Percentiles rank a stretch among this genome's conserved stretches.
Conservation (phyloP, 2,113 vertebrate genomes). For the Centropus unirufus region DNA sequence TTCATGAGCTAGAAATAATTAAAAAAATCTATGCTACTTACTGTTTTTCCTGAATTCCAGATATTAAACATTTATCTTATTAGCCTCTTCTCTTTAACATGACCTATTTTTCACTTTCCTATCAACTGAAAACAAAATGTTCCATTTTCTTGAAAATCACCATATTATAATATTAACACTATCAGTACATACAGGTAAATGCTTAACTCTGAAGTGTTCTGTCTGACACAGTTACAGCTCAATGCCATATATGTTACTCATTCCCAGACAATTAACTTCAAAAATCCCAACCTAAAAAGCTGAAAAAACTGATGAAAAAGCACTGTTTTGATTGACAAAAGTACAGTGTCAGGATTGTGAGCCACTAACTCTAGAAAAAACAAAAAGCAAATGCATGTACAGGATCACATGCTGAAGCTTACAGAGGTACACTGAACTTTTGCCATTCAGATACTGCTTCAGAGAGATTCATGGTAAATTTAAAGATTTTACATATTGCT, state of each 20-base stretch:
- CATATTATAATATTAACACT: neutral
- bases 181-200: neutral
- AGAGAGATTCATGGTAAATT: neutral
- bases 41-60: neutral
- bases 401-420: neutral
- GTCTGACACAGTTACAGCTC: neutral
- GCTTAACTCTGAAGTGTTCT: neutral
- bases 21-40: neutral
- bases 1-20: neutral
- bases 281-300: neutral
- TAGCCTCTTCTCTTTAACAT: neutral
- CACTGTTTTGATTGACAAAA: neutral
- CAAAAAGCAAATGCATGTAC: neutral
- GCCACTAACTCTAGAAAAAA: neutral
- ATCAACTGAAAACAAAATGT: neutral
- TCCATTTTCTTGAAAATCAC: neutral
- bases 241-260: neutral
- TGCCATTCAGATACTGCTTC: neutral
- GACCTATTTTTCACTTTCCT: slow-evolving; percentile 17
- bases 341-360: neutral
- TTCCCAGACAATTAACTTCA: neutral
- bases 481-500: neutral
- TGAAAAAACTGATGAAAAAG: neutral
- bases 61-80: slow-evolving; percentile 20
- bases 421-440: neutral